phyloP scores from a whole-genome alignment of 2,797 vertebrate species.

The Nannoperca obscura region DNA sequence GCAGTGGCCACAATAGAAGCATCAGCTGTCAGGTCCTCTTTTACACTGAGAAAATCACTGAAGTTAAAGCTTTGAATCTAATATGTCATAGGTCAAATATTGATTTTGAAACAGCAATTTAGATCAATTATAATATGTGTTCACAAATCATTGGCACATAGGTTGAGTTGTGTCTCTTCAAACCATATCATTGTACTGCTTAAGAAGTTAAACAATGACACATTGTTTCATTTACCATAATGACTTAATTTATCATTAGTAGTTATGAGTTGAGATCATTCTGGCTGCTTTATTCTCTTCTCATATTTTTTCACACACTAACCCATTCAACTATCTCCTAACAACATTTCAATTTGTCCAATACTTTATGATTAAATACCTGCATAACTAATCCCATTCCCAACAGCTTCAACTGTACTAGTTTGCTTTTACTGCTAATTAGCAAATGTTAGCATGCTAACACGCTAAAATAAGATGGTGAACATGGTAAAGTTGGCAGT shows the following conservation, averaged over 20 bases:
- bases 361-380: background rate
- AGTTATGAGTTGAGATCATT: background rate
- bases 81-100: background rate
- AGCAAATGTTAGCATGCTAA: background rate
- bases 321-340: too few species aligned
- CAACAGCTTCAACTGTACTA: background rate
- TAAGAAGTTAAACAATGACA: background rate
- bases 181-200: background rate
- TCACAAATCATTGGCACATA: background rate
- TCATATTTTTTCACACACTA: background rate
- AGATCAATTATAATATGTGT: background rate
- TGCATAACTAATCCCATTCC: background rate
- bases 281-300: background rate
- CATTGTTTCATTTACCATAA: background rate
- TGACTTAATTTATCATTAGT: background rate
- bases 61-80: background rate
- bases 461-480: background rate
- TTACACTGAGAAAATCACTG: background rate
- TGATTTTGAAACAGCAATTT: background rate
- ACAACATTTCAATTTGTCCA: background rate
- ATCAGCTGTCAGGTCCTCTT: slow-evolving; percentile 47
- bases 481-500: background rate
- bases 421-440: background rate
- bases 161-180: background rate
- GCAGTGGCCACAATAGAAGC: slow-evolving; percentile 51